A percentile compares a stretch with the other conserved stretches of the same genome.
Evolutionary conservation across 2,113 vertebrate species (phyloP).

Genomic region (Hippocampus barbouri): DNA sequence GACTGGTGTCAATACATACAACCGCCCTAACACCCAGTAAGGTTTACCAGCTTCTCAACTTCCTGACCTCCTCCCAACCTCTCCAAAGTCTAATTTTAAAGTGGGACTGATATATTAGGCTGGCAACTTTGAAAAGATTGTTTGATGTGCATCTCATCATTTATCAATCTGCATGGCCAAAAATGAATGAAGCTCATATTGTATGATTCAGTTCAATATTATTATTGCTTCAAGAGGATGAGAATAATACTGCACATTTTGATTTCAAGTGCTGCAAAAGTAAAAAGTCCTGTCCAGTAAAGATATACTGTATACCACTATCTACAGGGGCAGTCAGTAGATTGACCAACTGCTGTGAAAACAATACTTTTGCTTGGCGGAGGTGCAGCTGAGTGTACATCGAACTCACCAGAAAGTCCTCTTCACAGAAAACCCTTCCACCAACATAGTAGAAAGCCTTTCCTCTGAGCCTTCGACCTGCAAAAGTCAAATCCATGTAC

Average conservation of each 20-base stretch:
- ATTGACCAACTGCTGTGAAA: neutral
- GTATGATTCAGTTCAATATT: neutral
- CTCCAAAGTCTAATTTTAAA: conserved; percentile 21
- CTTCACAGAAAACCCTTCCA: conserved; percentile 95
- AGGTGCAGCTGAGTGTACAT: conserved; percentile 4
- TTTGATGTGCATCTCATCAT: neutral
- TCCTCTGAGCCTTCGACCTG: conserved; percentile 82
- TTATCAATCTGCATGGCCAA: neutral
- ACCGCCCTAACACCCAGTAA: conserved; percentile 13
- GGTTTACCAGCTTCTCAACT: conserved; percentile 40
- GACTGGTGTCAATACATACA: conserved; percentile 5
- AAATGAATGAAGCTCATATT: neutral
- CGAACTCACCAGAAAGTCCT: conserved; percentile 93
- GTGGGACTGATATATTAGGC: conserved; percentile 2
- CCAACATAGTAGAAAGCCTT: conserved; percentile 97
- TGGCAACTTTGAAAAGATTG: neutral
- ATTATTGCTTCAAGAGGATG: neutral
- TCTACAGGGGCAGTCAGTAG: neutral
- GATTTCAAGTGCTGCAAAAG: neutral
- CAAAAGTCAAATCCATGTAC: conserved; percentile 7
- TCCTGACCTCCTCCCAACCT: conserved; percentile 31
- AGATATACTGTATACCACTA: neutral
- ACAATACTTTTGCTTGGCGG: neutral
- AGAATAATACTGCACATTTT: no score
- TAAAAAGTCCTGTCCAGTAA: neutral